phyloP scores from a whole-genome alignment of 2,113 vertebrate genomes.

The Istiophorus platypterus region DNA sequence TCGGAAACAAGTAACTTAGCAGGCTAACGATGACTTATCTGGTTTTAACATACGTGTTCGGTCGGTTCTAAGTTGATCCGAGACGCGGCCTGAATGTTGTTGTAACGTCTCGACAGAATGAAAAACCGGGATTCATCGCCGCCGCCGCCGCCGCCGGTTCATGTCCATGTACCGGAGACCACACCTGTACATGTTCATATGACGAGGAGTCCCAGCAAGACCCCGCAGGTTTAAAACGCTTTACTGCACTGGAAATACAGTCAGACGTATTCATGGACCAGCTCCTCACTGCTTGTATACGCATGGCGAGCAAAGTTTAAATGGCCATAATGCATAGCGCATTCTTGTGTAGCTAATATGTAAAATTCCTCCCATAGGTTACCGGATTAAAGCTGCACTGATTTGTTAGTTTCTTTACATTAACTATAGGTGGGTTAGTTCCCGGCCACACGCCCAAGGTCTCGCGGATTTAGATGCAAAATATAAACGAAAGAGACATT shows the following conservation, averaged over 20 bases:
- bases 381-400: background rate
- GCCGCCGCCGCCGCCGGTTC: conserved; percentile 91
- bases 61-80: accelerated
- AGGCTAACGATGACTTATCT: accelerated
- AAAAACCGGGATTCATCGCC: conserved; percentile 89
- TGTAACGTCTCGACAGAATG: conserved; percentile 80
- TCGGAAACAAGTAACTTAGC: background rate
- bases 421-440: background rate
- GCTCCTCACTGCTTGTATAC: background rate
- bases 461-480: background rate
- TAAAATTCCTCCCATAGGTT: background rate
- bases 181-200: conserved; percentile 95
- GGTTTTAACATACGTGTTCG: accelerated
- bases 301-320: background rate
- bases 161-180: conserved; percentile 93
- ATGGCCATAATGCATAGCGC: background rate
- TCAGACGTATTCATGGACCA: background rate
- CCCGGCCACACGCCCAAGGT: no score
- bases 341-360: background rate
- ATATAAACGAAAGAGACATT: background rate
- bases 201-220: conserved; percentile 88
- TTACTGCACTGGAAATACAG: background rate
- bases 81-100: background rate
- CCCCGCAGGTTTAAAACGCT: conserved; percentile 56
- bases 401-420: background rate